phyloP scores from a whole-genome alignment of 2,888 invertebrate genomes.

The Keiferia lycopersicella region DNA sequence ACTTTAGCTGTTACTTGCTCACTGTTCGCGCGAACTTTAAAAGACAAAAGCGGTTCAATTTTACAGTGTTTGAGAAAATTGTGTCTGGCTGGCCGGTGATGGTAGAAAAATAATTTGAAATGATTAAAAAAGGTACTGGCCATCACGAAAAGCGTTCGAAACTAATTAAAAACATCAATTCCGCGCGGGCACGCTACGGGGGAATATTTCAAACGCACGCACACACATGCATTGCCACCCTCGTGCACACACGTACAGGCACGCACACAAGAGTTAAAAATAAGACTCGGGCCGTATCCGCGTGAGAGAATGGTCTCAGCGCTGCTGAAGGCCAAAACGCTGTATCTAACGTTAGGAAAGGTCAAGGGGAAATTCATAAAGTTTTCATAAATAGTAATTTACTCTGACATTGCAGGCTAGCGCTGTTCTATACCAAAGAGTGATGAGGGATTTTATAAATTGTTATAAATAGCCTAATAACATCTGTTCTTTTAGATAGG shows the following conservation, averaged over 20 bases:
- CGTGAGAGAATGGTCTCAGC: conserved; percentile 67
- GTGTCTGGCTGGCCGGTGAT: background rate
- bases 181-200: conserved; percentile 66
- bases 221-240: conserved; percentile 57
- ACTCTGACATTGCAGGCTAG: background rate
- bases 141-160: conserved; percentile 75
- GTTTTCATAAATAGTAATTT: conserved; percentile 1
- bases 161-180: conserved; percentile 82
- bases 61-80: conserved; percentile 4
- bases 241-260: conserved; percentile 49
- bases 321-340: conserved; percentile 40
- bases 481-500: too few species aligned
- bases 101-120: conserved; percentile 38
- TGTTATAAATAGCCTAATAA: background rate
- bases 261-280: conserved; percentile 74
- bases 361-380: conserved; percentile 20
- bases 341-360: conserved; percentile 28
- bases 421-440: background rate
- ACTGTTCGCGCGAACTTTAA: conserved; percentile 17
- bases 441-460: background rate
- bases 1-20: conserved; percentile 11
- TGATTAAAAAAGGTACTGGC: conserved; percentile 63
- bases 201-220: conserved; percentile 76
- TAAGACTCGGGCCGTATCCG: conserved; percentile 75
- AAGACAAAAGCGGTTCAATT: conserved; percentile 10